Percentiles rank a stretch among this genome's conserved stretches.
These are phyloP conservation scores for Hippocampus kuda DNA, from an alignment of 2,797 vertebrate species.

Conservation along the genomic window DNA sequence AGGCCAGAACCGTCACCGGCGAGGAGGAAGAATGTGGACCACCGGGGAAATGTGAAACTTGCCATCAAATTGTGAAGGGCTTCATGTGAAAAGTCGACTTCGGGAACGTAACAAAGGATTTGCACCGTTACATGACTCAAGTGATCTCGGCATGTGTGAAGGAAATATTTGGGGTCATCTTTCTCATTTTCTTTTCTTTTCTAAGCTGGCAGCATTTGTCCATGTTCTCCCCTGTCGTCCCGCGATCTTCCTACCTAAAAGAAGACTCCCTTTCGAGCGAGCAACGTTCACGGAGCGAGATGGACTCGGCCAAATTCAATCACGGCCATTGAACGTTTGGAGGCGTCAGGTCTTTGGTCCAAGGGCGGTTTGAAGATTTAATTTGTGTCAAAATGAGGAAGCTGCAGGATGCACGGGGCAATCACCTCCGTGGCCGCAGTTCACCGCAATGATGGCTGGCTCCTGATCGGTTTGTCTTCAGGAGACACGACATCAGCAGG, in stretches of 20 bases:
- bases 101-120: too few species aligned
- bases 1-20: conserved; percentile 42
- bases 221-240: conserved; percentile 59
- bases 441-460: neutral
- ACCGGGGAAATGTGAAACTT: conserved; percentile 23
- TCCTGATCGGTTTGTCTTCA: conserved; percentile 22
- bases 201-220: conserved; percentile 51
- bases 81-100: neutral
- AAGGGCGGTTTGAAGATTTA: conserved; percentile 54
- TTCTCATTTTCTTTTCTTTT: conserved; percentile 37
- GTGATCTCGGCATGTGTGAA: too few species aligned
- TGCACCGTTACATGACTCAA: too few species aligned
- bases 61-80: conserved; percentile 17
- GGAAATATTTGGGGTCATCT: conserved; percentile 35
- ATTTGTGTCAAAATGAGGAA: conserved; percentile 54
- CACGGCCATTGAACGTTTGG: conserved; percentile 46
- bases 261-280: conserved; percentile 38
- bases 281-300: conserved; percentile 48
- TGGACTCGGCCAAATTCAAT: conserved; percentile 52
- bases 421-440: conserved; percentile 42
- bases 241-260: conserved; percentile 47
- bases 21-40: conserved; percentile 37
- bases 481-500: conserved; percentile 29
- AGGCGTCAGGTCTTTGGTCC: conserved; percentile 47
- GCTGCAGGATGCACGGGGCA: conserved; percentile 18